Base-by-base conservation (phyloP, 2,888 invertebrate species). In the Lacanobia wlatinum region DNA sequence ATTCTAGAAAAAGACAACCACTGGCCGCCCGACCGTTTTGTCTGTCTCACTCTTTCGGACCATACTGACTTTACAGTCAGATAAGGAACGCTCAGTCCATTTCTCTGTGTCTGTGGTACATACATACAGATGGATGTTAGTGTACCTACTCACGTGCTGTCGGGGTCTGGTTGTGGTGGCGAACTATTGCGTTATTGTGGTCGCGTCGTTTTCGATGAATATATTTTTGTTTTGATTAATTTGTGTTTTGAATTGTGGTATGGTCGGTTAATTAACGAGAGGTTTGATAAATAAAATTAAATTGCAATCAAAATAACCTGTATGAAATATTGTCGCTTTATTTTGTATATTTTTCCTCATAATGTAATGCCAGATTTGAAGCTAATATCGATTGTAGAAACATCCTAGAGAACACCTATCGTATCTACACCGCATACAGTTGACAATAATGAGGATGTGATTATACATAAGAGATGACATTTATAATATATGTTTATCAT, bases 151-250 rank as follows among this genome's bases (percentile, higher is more conserved):
- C 3, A 8, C 58, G 34, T 43, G 16, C 14, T 43, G 8, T 21
- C 4, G 23, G 16, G 4, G 12, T 14, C 14, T 10, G 43, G 46
- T 21, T 62, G 43, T 12, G 46, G 14, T n/a, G 28, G 52, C n/a
- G 4, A 53, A 43, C 23, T 43, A 61, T 50, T 43, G 12, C 38
- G 34, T 18, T 58, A 14, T 55, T 73, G 62, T 48, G 62, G 40
- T 63, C 34, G 14, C 34, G 9, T 40, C 1, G 46, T 52, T 43
- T 34, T 50, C 8, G 9, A 9, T 62, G 8, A 2, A 50, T 21
- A n/a, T 21, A 50, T 58, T 58, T 38, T n/a, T n/a, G 38, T 8
- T 18, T 48, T 16, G 12, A 18, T 8, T 18, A 3, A 12, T n/a
- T 12, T 14, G 6, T n/a, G 12, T 58, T 40, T n/a, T 23, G 12